Evolutionary conservation across 2,113 vertebrate genomes (phyloP).

Genomic region (Silurus glanis): DNA sequence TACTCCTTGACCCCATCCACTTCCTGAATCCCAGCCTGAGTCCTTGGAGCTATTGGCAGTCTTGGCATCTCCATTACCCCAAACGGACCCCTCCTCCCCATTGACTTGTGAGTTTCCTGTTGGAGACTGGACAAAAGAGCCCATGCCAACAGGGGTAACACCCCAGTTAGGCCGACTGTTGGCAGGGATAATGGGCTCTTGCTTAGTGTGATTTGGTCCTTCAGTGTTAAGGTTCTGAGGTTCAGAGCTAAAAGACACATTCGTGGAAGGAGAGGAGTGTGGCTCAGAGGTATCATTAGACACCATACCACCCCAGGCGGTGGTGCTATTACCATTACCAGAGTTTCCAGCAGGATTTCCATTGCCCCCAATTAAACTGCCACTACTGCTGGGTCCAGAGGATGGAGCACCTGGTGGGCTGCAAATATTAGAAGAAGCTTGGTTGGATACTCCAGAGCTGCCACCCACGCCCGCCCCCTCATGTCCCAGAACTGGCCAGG

Average conservation of each 20-base stretch:
- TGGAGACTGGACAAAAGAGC: conserved; percentile 81
- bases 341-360: conserved; percentile 75
- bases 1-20: conserved; percentile 75
- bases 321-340: conserved; percentile 74
- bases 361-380: conserved; percentile 83
- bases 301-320: conserved; percentile 90
- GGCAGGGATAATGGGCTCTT: conserved; percentile 77
- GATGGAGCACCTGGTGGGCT: conserved; percentile 83
- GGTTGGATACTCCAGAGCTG: conserved; percentile 74
- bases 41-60: conserved; percentile 66
- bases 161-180: conserved; percentile 90
- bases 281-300: conserved; percentile 86
- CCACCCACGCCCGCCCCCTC: conserved; percentile 86
- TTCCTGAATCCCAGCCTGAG: conserved; percentile 81
- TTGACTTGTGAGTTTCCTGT: conserved; percentile 73
- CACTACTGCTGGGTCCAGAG: conserved; percentile 76
- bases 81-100: conserved; percentile 80
- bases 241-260: conserved; percentile 99
- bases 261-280: conserved; percentile 88
- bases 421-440: conserved; percentile 87
- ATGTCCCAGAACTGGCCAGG: conserved; percentile 96
- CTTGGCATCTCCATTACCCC: conserved; percentile 84
- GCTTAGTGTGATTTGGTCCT: conserved; percentile 96
- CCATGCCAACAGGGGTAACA: conserved; percentile 80
- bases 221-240: conserved; percentile 99